Conservation (phyloP, 2,113 vertebrate genomes). For the Butorides virescens region DNA sequence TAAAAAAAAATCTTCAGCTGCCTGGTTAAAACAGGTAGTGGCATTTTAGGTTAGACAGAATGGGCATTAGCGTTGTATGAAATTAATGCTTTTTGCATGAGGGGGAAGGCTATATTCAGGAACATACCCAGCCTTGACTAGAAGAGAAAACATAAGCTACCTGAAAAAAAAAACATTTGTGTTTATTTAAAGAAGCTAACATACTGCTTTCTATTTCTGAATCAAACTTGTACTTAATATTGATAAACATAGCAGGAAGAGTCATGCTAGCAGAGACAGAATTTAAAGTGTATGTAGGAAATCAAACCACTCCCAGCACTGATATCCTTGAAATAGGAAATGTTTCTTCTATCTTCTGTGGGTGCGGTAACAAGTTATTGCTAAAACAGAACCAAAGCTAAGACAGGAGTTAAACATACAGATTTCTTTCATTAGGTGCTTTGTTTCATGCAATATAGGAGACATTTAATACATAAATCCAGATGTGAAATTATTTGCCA, state of each 20-base stretch:
- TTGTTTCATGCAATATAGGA: conserved; percentile 2
- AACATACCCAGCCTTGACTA: neutral
- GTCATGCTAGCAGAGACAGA: neutral
- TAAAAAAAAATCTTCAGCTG: neutral
- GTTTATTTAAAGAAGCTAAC: neutral
- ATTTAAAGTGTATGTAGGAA: neutral
- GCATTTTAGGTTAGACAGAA: neutral
- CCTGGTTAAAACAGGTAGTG: neutral
- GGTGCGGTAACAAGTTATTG: neutral
- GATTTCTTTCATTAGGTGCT: conserved; percentile 45
- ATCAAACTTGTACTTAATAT: neutral
- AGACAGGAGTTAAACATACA: neutral
- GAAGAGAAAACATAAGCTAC: neutral
- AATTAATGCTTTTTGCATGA: neutral
- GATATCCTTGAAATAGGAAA: neutral
- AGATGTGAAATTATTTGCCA: conserved; percentile 39
- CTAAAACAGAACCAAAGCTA: conserved; percentile 9
- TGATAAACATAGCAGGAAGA: neutral
- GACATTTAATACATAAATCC: conserved; percentile 24
- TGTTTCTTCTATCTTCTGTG: neutral
- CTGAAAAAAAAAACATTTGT: neutral
- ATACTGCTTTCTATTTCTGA: neutral
- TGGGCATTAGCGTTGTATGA: neutral
- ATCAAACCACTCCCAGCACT: neutral
- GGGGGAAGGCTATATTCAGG: neutral